Base-by-base conservation (phyloP, 2,888 invertebrate genomes). In the Hofmannophila pseudospretella region DNA sequence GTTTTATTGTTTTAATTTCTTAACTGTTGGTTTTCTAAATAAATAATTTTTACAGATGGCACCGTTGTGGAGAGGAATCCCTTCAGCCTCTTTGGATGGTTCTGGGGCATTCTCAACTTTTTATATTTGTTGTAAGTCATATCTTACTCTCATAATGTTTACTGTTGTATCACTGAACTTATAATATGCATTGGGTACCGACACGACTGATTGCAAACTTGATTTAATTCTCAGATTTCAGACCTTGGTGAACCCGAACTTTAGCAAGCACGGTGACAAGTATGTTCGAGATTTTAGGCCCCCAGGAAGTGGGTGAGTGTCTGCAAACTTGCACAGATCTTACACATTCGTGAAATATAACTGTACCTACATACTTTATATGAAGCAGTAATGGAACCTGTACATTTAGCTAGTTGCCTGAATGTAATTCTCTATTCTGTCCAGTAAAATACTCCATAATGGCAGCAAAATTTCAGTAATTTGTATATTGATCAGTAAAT, bases 91-190 rank as follows among this genome's bases (percentile, higher is more conserved):
- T 69, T 82, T 33, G 84, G 81, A 4, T 76, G 87, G 59, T 82
- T 90, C 47, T 89, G 88, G 88, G 84, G 84, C 2, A 56, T 88
- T 1, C 25, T 90, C 8, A 84, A 88, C 58, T 89, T 90, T 56
- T 50, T 89, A 3, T 82, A 88, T 49, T 65, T 88, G 32, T 74
- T 90, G 90, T 90, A 75, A 89, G 89, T 88, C 7, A 54, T 28
- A 7, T 12, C 13, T 34, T 20, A 10, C 4, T 20, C 9, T 36
- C 30, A n/a, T 29, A 27, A 12, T 23, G 3, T 23, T 23, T n/a
- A 23, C 8, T n/a, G 8, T 23, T 23, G 3, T 23, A n/a, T 23
- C 5, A 16, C 3, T 16, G 16, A 5, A 16, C 16, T 16, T 16
- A 16, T 16, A 16, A 16, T 3, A 16, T 16, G 16, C 16, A 16